Conservation (phyloP, 2,113 vertebrate species). For the Chaenocephalus aceratus region DNA sequence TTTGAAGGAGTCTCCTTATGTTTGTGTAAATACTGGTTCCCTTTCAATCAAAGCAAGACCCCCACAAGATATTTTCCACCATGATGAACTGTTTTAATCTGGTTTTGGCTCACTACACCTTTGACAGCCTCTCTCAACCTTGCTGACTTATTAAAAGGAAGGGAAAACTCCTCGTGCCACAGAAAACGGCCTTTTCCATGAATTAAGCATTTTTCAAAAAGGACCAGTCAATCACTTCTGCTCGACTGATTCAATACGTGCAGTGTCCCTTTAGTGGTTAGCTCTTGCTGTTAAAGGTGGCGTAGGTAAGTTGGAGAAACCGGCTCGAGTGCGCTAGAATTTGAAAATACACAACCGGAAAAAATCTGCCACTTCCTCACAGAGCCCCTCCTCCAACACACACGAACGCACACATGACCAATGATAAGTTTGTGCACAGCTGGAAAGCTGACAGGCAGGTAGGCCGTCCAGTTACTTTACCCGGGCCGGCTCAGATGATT, state of each 20-base stretch:
- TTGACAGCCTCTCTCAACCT: slow-evolving; percentile 72
- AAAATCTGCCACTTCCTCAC: too few relatives aligned
- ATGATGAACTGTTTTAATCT: slow-evolving; percentile 66
- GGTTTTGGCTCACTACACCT: slow-evolving; percentile 68
- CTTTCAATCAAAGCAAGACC: slow-evolving; percentile 38
- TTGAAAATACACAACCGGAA: too few relatives aligned
- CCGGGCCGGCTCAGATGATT: too few relatives aligned
- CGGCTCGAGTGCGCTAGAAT: too few relatives aligned
- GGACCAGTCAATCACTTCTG: slow-evolving; percentile 78
- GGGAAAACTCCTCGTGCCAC: slow-evolving; percentile 49
- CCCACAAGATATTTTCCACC: slow-evolving; percentile 49
- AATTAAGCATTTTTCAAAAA: slow-evolving; percentile 80
- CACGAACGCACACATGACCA: too few relatives aligned
- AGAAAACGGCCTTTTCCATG: slow-evolving; percentile 69
- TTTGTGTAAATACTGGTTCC: slow-evolving; percentile 25
- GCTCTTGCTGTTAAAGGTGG: slow-evolving; percentile 51
- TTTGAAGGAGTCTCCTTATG: slow-evolving; percentile 10
- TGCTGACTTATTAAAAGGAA: slow-evolving; percentile 74
- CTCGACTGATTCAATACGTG: slow-evolving; percentile 78
- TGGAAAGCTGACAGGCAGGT: too few relatives aligned
- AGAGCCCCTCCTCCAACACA: too few relatives aligned
- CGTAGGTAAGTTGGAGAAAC: too few relatives aligned
- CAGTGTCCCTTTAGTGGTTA: slow-evolving; percentile 74
- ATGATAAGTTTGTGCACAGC: too few relatives aligned
- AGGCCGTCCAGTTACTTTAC: too few relatives aligned